Conservation (phyloP, 2,113 vertebrate genomes). For the Siniperca knerii region DNA sequence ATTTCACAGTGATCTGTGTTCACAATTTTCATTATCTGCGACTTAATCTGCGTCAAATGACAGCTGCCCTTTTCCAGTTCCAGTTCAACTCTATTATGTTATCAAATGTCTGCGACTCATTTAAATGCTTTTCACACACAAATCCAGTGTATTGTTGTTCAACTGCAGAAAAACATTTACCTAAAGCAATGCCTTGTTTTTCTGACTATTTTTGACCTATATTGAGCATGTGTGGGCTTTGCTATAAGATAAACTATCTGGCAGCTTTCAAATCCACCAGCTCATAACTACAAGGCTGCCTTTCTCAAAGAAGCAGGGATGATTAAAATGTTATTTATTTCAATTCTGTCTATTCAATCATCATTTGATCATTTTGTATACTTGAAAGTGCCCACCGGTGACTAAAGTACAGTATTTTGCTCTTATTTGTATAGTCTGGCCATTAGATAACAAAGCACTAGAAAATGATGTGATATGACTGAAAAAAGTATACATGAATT, state of each 20-base stretch:
- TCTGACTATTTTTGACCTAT: background rate
- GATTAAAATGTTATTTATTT: background rate
- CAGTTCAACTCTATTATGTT: constrained; percentile 43
- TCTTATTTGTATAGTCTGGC: background rate
- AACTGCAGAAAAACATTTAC: background rate
- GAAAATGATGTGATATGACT: background rate
- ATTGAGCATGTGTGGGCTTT: background rate
- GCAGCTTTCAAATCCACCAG: constrained; percentile 5
- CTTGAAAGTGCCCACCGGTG: background rate
- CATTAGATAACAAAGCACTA: background rate
- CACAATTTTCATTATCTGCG: constrained; percentile 53
- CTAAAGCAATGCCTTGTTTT: background rate
- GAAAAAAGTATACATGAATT: background rate
- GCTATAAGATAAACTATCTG: background rate
- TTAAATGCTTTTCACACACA: constrained; percentile 20
- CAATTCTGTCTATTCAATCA: background rate
- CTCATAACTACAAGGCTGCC: constrained; percentile 2
- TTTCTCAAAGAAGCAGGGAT: constrained; percentile 1
- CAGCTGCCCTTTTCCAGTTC: constrained; percentile 47
- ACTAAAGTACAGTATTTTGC: background rate
- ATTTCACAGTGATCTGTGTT: constrained; percentile 57
- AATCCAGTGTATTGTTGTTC: constrained; percentile 9
- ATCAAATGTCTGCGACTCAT: constrained; percentile 11
- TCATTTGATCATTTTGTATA: background rate
- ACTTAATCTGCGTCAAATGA: constrained; percentile 44